Percentiles rank a stretch among this genome's conserved stretches.
These are phyloP conservation scores for Hartigia nigra DNA, from an alignment of 2,888 invertebrate species.

Conservation along the genomic window DNA sequence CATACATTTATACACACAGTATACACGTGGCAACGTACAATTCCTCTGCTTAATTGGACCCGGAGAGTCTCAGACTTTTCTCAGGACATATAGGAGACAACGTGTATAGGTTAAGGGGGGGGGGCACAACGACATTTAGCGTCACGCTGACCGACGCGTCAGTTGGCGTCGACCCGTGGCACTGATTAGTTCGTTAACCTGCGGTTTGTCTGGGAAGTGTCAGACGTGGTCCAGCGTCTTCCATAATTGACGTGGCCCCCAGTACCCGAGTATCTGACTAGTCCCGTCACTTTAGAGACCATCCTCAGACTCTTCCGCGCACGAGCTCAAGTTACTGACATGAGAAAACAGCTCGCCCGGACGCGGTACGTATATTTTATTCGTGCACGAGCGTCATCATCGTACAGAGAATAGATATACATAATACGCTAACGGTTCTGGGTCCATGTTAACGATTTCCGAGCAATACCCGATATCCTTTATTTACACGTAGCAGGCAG, in stretches of 20 bases:
- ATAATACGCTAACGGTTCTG: neutral
- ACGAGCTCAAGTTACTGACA: neutral
- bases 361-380: neutral
- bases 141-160: conserved; percentile 35
- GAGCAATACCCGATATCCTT: neutral
- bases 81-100: neutral
- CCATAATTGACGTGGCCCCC: conserved; percentile 37
- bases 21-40: neutral
- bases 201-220: conserved; percentile 6
- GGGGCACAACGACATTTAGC: neutral
- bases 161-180: conserved; percentile 42
- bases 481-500: neutral
- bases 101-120: neutral
- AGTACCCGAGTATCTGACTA: conserved; percentile 21
- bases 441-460: neutral
- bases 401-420: neutral
- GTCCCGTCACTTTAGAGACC: conserved; percentile 37
- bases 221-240: conserved; percentile 25
- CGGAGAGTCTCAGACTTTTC: neutral
- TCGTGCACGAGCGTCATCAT: neutral
- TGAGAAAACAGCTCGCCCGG: neutral
- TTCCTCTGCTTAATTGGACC: neutral
- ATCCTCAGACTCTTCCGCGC: neutral
- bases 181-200: conserved; percentile 48
- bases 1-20: neutral